Evolutionary conservation across 2,113 vertebrate genomes (phyloP).

Genomic region (Ciconia stormi): DNA sequence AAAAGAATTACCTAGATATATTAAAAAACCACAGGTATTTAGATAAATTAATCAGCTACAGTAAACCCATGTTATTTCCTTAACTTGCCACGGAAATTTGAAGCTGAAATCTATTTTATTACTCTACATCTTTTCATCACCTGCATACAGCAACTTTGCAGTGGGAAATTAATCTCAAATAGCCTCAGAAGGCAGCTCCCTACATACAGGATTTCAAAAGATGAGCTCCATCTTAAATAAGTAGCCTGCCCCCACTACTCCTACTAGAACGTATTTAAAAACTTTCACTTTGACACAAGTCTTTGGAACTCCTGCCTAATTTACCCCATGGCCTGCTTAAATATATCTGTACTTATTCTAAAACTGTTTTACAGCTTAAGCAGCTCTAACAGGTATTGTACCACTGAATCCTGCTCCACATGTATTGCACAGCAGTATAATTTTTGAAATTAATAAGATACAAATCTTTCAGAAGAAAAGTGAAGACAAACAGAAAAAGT

Average conservation of each 20-base stretch:
- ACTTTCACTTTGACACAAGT: background rate
- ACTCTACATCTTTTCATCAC: background rate
- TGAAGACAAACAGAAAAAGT: background rate
- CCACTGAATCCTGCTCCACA: background rate
- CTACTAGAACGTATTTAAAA: background rate
- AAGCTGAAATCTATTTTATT: background rate
- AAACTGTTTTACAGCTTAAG: background rate
- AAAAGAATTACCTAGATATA: slow-evolving; percentile 88
- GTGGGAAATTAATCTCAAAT: background rate
- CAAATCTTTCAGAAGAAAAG: background rate
- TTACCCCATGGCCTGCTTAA: background rate
- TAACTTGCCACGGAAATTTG: background rate
- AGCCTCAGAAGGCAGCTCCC: background rate
- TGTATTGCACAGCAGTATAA: background rate
- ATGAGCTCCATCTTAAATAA: background rate
- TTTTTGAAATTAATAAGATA: background rate
- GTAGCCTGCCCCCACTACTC: background rate
- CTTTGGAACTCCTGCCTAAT: background rate
- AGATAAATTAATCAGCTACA: background rate
- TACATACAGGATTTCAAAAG: background rate
- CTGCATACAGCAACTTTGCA: background rate
- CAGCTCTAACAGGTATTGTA: background rate
- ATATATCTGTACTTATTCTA: background rate
- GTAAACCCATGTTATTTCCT: background rate
- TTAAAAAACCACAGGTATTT: slow-evolving; percentile 22